Conservation (phyloP, 92 coral and sea anemone species). For the Parazoanthus darwini region DNA sequence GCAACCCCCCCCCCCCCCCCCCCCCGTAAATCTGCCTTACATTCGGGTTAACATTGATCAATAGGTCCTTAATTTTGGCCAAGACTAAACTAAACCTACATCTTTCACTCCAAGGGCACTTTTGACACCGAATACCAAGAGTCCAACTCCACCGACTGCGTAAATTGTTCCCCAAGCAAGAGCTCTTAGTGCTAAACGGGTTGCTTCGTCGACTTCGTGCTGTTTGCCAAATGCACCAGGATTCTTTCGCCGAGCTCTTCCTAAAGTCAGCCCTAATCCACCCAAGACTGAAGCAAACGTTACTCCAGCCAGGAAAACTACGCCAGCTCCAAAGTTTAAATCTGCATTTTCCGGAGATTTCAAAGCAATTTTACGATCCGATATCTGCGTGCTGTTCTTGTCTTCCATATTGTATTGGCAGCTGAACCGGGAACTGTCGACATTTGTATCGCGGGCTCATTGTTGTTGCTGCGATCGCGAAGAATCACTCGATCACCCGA, state of each 20-base stretch:
- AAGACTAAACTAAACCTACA: conserved; percentile 52
- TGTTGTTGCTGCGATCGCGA: background rate
- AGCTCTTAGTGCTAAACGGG: conserved; percentile 80
- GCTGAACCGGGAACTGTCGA: background rate
- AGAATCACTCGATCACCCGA: background rate
- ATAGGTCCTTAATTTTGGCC: no score
- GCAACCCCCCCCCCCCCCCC: no score
- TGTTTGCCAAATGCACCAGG: conserved; percentile 76
- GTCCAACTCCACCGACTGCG: conserved; percentile 89
- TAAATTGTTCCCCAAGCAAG: conserved; percentile 85
- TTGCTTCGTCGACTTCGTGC: conserved; percentile 77
- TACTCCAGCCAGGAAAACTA: conserved; percentile 80
- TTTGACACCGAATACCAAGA: conserved; percentile 76
- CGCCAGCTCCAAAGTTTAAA: conserved; percentile 54
- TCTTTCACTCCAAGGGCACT: conserved; percentile 77
- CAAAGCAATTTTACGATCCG: conserved; percentile 12
- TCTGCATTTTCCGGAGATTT: conserved; percentile 10
- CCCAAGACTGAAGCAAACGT: conserved; percentile 89
- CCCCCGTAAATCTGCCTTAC: no score
- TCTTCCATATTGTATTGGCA: conserved; percentile 16
- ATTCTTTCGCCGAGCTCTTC: conserved; percentile 72
- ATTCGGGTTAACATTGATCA: no score
- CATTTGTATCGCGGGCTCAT: conserved; percentile 16
- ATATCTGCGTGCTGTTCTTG: background rate
- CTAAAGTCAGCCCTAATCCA: conserved; percentile 90